A percentile compares a stretch with the other conserved stretches of the same genome.
phyloP scores from a whole-genome alignment of 2,888 invertebrate species.

The Galeopsomyia nigrocyanea region DNA sequence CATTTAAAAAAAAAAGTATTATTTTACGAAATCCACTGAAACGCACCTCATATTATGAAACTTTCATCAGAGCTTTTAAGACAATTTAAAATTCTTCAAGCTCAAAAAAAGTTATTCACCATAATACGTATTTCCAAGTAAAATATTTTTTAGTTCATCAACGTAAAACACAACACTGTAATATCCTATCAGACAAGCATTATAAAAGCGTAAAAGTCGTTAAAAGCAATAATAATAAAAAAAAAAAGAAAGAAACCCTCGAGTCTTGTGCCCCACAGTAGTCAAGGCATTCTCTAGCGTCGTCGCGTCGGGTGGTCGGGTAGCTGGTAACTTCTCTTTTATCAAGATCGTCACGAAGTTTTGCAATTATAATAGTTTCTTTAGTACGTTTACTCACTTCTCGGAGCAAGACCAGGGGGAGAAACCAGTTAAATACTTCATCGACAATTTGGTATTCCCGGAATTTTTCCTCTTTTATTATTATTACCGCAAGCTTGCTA shows the following conservation, averaged over 20 bases:
- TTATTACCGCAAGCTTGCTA: constrained; percentile 8
- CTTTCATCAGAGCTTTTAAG: too few species aligned
- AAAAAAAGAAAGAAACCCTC: background rate
- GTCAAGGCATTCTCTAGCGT: constrained; percentile 9
- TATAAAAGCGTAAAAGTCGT: constrained; percentile 15
- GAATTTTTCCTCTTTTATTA: constrained; percentile 9
- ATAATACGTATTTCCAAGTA: too few species aligned
- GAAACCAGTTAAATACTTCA: constrained; percentile 25
- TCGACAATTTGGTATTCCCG: constrained; percentile 11
- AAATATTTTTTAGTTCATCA: too few species aligned
- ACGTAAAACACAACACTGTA: too few species aligned
- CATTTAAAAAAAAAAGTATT: too few species aligned
- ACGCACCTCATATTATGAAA: too few species aligned
- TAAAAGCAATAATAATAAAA: constrained; percentile 9
- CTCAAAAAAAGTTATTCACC: too few species aligned
- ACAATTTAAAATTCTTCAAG: too few species aligned
- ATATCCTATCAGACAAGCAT: too few species aligned
- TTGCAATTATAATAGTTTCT: constrained; percentile 31
- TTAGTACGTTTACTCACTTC: constrained; percentile 15
- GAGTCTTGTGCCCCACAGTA: background rate
- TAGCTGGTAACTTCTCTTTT: constrained; percentile 19
- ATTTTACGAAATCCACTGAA: too few species aligned
- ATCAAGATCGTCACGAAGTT: constrained; percentile 40
- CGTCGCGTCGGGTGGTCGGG: background rate
- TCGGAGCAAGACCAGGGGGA: too few species aligned